Evolutionary conservation across 2,797 vertebrate genomes (phyloP).

Genomic region (Dendrocincla tyrannina): DNA sequence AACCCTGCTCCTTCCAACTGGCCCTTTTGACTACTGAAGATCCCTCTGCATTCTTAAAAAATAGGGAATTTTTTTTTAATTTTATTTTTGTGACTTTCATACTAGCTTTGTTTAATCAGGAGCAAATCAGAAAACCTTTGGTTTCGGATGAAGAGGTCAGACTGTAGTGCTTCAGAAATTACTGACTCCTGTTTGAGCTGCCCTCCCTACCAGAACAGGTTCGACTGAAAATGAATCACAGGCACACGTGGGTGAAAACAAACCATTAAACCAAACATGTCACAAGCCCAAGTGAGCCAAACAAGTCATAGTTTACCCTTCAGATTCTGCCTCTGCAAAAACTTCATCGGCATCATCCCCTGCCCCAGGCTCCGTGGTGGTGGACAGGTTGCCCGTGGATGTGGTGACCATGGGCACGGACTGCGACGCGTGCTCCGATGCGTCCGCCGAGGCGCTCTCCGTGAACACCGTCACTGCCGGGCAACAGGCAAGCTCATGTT

Average conservation of each 20-base stretch:
- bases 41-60: not conserved
- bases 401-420: conserved; percentile 97
- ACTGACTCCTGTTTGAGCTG: not conserved
- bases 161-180: not conserved
- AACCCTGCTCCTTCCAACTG: not conserved
- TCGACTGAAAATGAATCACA: not conserved
- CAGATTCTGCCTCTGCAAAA: conserved; percentile 89
- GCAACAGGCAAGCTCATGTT: not conserved
- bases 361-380: conserved; percentile 75
- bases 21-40: not conserved
- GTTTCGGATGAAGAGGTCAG: not conserved
- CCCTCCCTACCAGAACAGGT: not conserved
- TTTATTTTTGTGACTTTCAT: not conserved
- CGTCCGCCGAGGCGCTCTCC: conserved; percentile 83
- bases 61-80: not conserved
- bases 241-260: not conserved
- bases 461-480: conserved; percentile 83
- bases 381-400: conserved; percentile 85
- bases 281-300: not conserved
- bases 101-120: not conserved
- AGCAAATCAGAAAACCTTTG: not conserved
- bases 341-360: conserved; percentile 89
- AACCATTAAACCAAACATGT: not conserved
- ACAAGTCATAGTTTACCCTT: conserved; percentile 78
- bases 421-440: conserved; percentile 89